Base-by-base conservation (phyloP, 2,888 invertebrate genomes). In the Drosophila mayaguana region DNA sequence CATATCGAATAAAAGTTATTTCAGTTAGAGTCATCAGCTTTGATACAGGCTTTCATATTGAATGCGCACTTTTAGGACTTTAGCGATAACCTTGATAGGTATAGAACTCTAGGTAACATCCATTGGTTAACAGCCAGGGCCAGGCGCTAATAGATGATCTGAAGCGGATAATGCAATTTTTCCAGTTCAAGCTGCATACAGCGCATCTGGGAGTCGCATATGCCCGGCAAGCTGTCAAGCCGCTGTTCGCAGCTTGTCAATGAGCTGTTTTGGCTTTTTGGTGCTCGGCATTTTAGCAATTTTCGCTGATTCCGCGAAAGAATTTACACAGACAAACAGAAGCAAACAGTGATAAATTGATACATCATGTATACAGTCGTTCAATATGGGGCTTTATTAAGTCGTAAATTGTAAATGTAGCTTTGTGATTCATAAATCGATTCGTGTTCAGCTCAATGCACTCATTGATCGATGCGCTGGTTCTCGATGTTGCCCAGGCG, bases 401-500 rank as follows among this genome's bases (percentile, higher is more conserved):
- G 43, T 45, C 38, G 11, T 51, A 45, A 50, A 14, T 7, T 14
- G 8, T 3, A 20, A 6, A 7, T 12, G 5, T 61, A 50, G 8
- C 14, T 36, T 38, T 18, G 18, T 40, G 40, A 42, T 42, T 42
- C 54, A 42, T 55, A 42, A 42, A 18, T 18, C 54, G 28, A 55
- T 14, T 1, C 32, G 12, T 8, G 11, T 61, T 16, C 28, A 43
- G 59, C 81, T 67, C 64, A 63, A 48, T 55, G 55, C 53, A 51
- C 22, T 25, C 54, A 83, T 16, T 53, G 34, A 11, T 59, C 64
- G 1, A 89, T 89, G 55, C 80, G 78, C 9, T 80, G 40, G 43
- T 85, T 89, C 4, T 65, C n/a, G 32, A 85, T 56, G 50, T 87
- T 86, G 43, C 89, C 86, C 28, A 89, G 61, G 0, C 68, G 18